phyloP scores from a whole-genome alignment of 1,140 invertebrate species.

The Myzus persicae region DNA sequence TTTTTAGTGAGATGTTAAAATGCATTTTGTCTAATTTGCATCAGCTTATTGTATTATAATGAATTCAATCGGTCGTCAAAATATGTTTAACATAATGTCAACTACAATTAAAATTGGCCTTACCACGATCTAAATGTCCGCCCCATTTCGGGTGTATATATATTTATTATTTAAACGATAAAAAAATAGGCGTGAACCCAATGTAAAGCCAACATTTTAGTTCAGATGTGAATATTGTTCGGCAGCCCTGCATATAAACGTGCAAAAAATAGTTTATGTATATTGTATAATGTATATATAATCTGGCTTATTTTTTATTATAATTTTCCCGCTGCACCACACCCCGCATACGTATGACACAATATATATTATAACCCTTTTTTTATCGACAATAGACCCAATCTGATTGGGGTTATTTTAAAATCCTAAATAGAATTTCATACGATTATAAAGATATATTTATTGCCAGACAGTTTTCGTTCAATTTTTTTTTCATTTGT shows the following conservation, averaged over 20 bases:
- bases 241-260: not conserved
- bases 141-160: not conserved
- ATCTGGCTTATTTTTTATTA: constrained; percentile 54
- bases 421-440: constrained; percentile 57
- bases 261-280: not conserved
- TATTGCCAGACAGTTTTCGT: constrained; percentile 55
- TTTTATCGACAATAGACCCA: constrained; percentile 42
- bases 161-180: constrained; percentile 19
- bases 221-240: constrained; percentile 44
- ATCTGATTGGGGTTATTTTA: constrained; percentile 56
- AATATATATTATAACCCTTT: constrained; percentile 30
- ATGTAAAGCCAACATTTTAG: constrained; percentile 23
- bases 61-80: constrained; percentile 8
- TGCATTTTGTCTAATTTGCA: constrained; percentile 8
- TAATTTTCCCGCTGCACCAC: constrained; percentile 18
- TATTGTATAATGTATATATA: constrained; percentile 24
- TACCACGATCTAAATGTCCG: constrained; percentile 37
- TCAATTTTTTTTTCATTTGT: constrained; percentile 54
- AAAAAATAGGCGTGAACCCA: constrained; percentile 49
- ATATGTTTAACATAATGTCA: constrained; percentile 46
- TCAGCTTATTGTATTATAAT: not conserved
- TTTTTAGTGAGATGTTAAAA: not conserved
- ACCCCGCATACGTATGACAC: not conserved
- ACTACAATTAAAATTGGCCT: constrained; percentile 31
- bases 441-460: constrained; percentile 56